A percentile compares a stretch with the other conserved stretches of the same genome.
These are phyloP conservation scores for Lepidurus arcticus DNA, from an alignment of 1,140 invertebrate species.

Conservation along the genomic window DNA sequence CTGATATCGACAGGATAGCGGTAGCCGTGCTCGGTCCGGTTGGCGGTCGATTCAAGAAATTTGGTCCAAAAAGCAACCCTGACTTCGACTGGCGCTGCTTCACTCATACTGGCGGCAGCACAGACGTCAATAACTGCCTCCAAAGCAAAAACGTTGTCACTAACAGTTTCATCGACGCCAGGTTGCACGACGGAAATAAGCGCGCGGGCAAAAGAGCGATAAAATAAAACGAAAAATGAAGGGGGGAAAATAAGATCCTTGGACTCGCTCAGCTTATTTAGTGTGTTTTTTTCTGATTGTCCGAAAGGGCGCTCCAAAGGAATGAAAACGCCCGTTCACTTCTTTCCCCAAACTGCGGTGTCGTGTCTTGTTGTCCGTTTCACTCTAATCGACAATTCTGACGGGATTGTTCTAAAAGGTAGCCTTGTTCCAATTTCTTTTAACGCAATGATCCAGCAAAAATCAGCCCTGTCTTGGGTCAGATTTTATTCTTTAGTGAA, in stretches of 20 bases:
- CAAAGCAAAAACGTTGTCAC: conserved; percentile 7
- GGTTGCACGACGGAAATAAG: background rate
- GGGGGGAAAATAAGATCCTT: too few relatives aligned
- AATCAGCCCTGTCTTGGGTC: background rate
- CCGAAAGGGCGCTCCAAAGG: background rate
- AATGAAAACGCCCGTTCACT: background rate
- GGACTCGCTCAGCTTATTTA: background rate
- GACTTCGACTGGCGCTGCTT: background rate
- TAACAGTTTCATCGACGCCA: conserved; percentile 3
- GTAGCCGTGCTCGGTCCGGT: background rate
- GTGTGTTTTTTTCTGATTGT: background rate
- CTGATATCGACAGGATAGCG: background rate
- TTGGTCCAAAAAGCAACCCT: background rate
- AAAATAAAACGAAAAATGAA: background rate
- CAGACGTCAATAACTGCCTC: conserved; percentile 13
- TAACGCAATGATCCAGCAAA: conserved; percentile 19
- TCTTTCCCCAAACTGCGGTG: background rate
- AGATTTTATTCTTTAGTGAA: background rate
- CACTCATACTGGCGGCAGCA: conserved; percentile 8
- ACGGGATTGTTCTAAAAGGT: background rate
- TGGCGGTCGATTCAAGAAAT: background rate
- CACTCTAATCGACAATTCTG: background rate
- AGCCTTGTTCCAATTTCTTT: conserved; percentile 9
- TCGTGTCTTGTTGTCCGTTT: background rate
- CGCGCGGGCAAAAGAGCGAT: background rate